Evolutionary conservation across 2,888 invertebrate genomes (phyloP), one percentile per base, ranked within the genome.

Genomic region (Dynastes hyllus): DNA sequence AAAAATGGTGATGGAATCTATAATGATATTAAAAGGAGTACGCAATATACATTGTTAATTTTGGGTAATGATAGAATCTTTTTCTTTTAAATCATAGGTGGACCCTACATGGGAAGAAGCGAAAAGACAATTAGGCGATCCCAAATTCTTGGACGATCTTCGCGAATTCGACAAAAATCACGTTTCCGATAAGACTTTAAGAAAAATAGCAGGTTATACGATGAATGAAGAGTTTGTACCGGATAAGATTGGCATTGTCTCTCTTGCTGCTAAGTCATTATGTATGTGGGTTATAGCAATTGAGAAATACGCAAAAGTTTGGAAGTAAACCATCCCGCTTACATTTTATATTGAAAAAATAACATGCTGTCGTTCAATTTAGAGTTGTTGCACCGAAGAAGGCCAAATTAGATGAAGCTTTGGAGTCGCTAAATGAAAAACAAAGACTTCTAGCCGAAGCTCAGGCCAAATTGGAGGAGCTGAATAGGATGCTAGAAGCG

Each of bases 281-380:
- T 96, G 96, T 86, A 92, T 95, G 86, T 97, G 97, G 97, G 97
- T 96, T 22, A 91, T 95, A 80, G 97, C 97, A 1, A 97, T 97
- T 88, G 96, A 97, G 88, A 94, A 96, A 87, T 97, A 97, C 86
- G 97, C 95, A 2, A 95, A 95, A 89, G 94, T 97, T 63, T 97
- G 93, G 91, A 94, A 93, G 94, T 95, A 86, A 90, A 90, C 88
- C 78, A 67, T 78, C 11, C 61, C 9, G 61, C 29, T 22, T 51
- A 5, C 13, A 79, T 22, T 40, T 58, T 77, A 13, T 77, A 70
- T 51, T 13, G 32, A 0, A n/a, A 22, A 40, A 16, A 9, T 61
- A 45, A 63, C 29, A 32, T 61, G 71, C 80, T 85, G 83, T 67
- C 45, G 0, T 40, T 65, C 11, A 66, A 66, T 37, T 6, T 84